A percentile compares a stretch with the other conserved stretches of the same genome.
Evolutionary conservation across 2,113 vertebrate species (phyloP).

Genomic region (Phrynosoma platyrhinos): DNA sequence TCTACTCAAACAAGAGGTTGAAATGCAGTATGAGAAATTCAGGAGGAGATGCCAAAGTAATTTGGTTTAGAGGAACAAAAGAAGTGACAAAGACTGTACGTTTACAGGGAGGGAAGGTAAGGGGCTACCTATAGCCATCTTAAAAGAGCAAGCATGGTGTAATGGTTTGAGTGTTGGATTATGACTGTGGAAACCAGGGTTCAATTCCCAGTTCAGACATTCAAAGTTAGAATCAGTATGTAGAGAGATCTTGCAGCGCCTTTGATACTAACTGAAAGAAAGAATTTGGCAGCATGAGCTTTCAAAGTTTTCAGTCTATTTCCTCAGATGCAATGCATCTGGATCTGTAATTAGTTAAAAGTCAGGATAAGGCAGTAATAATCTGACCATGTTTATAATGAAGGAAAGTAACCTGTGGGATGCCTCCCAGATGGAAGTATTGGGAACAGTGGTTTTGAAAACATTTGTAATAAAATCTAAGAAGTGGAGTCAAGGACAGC

Average conservation of each 20-base stretch:
- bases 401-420: neutral
- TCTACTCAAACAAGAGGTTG: neutral
- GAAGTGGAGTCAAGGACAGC: neutral
- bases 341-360: neutral
- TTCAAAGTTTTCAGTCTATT: no score
- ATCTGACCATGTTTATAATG: neutral
- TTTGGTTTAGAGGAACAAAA: neutral
- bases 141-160: no score
- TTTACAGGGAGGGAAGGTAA: neutral
- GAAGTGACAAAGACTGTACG: neutral
- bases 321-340: neutral
- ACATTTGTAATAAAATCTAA: neutral
- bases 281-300: no score
- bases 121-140: neutral
- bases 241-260: no score
- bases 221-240: no score
- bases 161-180: no score
- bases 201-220: no score
- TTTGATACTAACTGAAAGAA: no score
- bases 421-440: neutral
- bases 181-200: no score
- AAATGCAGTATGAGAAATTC: neutral
- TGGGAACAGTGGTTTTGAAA: neutral
- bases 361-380: neutral
- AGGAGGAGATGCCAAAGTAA: neutral